Base-by-base conservation (phyloP, 2,113 vertebrate species). In the Vombatus ursinus region DNA sequence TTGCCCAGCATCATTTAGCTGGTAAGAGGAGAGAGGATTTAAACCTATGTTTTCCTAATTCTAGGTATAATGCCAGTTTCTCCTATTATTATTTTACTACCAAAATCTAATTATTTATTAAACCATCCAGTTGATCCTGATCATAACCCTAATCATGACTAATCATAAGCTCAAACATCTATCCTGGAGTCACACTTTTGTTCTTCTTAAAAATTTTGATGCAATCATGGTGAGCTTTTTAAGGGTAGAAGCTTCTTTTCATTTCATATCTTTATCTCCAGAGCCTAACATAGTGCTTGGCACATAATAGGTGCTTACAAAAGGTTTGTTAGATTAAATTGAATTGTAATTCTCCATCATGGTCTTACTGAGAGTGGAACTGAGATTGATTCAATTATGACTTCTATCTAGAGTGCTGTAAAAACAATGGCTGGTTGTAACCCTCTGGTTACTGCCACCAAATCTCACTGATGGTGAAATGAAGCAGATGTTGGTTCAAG, bases 181-280 rank as follows among this genome's bases (percentile, higher is more conserved):
- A 94, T 26, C 25, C 91, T 96, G 47, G 25, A 95, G 26, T 50
- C n/a, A 57, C 77, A 31, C 26, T 57, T 77, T 52, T 26, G 47
- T 28, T 97, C 31, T 93, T 16, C 92, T 91, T 97, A 95, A 91
- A 44, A 9, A 91, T 52, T 6, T 61, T 92, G 37, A 5, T 57
- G 54, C 47, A 49, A 91, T 90, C 7, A 49, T 92, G 19, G 19
- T 84, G n/a, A 84, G 37, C 31, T 77, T n/a, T 77, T n/a, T 77
- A 84, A 44, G n/a, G 68, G 37, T 8, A 44, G n/a, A 77, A 44
- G 44, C n/a, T 23, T 84, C n/a, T 84, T 84, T 84, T 84, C 14
- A 84, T 44, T 84, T 84, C 44, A 6, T 84, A 7, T n/a, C 37
- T n/a, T 68, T n/a, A n/a, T n/a, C 14, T 77, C 37, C 31, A 37